These are phyloP conservation scores for Pavo muticus DNA, from an alignment of 2,113 vertebrate genomes.

Conservation along the genomic window DNA sequence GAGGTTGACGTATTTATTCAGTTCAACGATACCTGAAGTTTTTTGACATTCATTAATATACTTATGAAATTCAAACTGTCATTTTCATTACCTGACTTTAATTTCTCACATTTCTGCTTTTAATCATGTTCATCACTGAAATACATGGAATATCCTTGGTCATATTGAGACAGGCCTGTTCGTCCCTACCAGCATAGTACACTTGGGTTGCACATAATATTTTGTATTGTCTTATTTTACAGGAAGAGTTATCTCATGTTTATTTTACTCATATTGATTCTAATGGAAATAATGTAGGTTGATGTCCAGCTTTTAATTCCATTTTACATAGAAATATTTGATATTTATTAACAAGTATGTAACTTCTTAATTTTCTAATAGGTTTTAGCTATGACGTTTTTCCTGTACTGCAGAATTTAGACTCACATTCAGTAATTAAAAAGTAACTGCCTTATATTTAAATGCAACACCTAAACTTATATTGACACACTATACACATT, in stretches of 20 bases:
- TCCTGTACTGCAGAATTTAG: not conserved
- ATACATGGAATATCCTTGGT: not conserved
- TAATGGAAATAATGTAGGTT: not conserved
- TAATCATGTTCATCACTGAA: not conserved
- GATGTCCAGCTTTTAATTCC: not conserved
- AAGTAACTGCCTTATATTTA: not conserved
- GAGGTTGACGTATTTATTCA: not conserved
- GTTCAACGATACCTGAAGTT: not conserved
- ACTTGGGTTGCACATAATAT: not conserved
- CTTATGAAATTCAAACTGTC: not conserved
- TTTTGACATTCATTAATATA: not conserved
- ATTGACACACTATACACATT: not conserved
- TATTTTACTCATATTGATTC: not conserved
- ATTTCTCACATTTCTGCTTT: not conserved
- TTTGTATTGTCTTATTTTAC: not conserved
- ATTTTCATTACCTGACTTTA: not conserved
- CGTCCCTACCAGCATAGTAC: not conserved
- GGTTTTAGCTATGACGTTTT: not conserved
- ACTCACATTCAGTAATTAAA: not conserved
- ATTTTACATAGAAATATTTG: not conserved
- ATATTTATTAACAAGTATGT: not conserved
- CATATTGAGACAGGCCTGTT: not conserved
- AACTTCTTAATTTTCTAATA: not conserved
- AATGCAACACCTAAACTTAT: not conserved
- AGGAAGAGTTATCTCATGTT: not conserved